Evolutionary conservation across 1,140 invertebrate species (phyloP).

Genomic region (Sogatella furcifera): DNA sequence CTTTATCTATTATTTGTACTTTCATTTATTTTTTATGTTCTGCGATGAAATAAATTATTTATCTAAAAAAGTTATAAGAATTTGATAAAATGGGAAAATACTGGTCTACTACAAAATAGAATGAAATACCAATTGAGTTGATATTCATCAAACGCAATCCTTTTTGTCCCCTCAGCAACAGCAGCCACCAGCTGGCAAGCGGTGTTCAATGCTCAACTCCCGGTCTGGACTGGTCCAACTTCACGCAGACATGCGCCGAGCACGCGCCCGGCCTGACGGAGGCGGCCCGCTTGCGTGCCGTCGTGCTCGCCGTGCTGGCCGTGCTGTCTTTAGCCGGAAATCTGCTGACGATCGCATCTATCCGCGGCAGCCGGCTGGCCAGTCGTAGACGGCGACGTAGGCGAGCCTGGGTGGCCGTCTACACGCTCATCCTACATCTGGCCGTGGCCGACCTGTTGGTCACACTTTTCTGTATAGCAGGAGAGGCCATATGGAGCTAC

Average conservation of each 20-base stretch:
- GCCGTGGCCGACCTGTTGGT: constrained; percentile 65
- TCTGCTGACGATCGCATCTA: constrained; percentile 59
- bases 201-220: not conserved
- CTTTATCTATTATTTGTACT: no score
- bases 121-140: no score
- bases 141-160: no score
- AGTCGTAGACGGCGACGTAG: constrained; percentile 22
- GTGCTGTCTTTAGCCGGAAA: constrained; percentile 62
- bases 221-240: not conserved
- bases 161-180: not conserved
- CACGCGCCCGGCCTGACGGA: constrained; percentile 51
- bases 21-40: no score
- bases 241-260: constrained; percentile 33
- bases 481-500: constrained; percentile 67
- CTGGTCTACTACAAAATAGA: no score
- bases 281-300: constrained; percentile 44
- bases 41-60: no score
- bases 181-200: not conserved
- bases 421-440: constrained; percentile 63
- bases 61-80: no score
- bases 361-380: constrained; percentile 32
- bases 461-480: constrained; percentile 65
- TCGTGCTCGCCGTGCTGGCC: constrained; percentile 54
- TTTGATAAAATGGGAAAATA: no score
- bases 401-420: constrained; percentile 56